Evolutionary conservation across 1,140 invertebrate genomes (phyloP), one percentile per base, ranked within the genome.

Genomic region (Anoplolepis gracilipes): DNA sequence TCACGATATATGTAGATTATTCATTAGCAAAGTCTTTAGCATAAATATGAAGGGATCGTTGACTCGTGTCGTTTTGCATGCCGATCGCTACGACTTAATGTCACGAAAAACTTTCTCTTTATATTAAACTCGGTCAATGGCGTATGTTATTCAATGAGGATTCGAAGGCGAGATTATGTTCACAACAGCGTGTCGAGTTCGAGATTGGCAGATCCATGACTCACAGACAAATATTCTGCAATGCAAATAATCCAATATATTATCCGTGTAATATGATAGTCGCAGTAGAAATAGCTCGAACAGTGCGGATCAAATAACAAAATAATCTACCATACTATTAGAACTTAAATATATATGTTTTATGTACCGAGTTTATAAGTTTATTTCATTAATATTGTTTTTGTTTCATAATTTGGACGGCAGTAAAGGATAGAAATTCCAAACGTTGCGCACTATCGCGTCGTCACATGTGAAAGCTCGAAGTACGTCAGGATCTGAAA

Each of bases 401-500:
- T 46, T 62, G n/a, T 61, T 55, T 89, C 70, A 93, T 6, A 93
- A 84, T 69, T 93, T 93, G 1, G 92, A 87, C 28, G 67, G 64
- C 16, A 91, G 87, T 25, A 86, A 77, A 64, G 88, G 81, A 25
- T 90, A 76, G 82, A 93, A 75, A 84, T 90, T 87, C 93, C 93
- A 93, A 2, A 88, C 90, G 53, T 64, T 70, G 36, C 81, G 85
- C 16, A 92, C 86, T 7, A 28, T 76, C 25, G 78, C 55, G 30
- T 94, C 90, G 7, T 82, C 7, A 53, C 84, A 90, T 0, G 73
- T 88, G 16, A 93, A 78, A 72, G 65, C 70, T 75, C 88, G 67
- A 8, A 93, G 77, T 46, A 46, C 73, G 25, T 72, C 82, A 25
- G 77, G 69, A 91, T 93, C 92, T 94, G 88, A 75, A 92, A 93